Evolutionary conservation across 2,113 vertebrate genomes (phyloP), one percentile per base, ranked within the genome.

Genomic region (Struthio camelus): DNA sequence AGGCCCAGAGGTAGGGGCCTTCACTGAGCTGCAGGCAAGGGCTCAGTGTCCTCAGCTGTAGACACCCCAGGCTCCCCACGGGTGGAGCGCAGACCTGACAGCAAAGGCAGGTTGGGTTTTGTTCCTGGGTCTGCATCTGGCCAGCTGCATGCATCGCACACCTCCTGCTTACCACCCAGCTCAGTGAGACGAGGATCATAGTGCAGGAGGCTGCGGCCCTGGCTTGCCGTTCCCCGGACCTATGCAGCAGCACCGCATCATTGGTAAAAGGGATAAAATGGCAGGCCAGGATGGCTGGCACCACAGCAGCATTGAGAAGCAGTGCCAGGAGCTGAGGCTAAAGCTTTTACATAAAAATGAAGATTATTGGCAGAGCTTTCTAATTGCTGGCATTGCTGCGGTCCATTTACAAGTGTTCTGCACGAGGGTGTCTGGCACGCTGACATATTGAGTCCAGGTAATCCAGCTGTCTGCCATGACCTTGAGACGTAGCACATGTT

Each of bases 141-240:
- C 36, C 65, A 50, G 34, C 1, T 2, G 34, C 1, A 0, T 3
- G 9, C 44, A 44, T 62, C 77, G 32, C 4, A 0, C 40, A 28
- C 23, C 40, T 90, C 50, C 72, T 53, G 50, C 50, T 50, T 72
- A 20, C 42, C 70, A 20, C 36, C 16, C 10, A 10, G 9, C 25
- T 66, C 80, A 53, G 62, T 34, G 27, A 61, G 9, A 40, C 38
- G 2, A 34, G 50, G 44, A 19, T 34, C 24, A 22, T 10, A 38
- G 53, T 32, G 56, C 56, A 58, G 56, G 56, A 32, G 54, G 56
- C 4, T 18, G 30, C 8, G 30, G 15, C 56, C 56, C 28, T 30
- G 30, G 30, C 56, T 32, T 30, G 16, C 56, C 18, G 16, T 58
- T 32, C 28, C 78, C 36, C 19, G 51, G 46, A 32, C 40, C 11